These are phyloP conservation scores for Nowickia ferox DNA, from an alignment of 2,888 invertebrate genomes.

Conservation along the genomic window DNA sequence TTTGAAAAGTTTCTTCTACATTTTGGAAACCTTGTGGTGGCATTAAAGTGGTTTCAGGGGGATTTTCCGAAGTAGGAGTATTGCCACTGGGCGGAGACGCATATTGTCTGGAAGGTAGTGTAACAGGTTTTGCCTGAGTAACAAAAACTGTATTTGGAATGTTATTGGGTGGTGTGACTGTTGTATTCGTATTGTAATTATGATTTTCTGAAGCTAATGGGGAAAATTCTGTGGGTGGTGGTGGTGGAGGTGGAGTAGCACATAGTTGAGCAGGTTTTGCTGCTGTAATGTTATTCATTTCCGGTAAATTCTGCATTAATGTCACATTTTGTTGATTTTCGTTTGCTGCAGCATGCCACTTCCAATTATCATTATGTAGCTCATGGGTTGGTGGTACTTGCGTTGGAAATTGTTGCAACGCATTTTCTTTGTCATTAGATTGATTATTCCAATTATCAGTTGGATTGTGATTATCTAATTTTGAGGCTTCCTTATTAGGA, in stretches of 20 bases:
- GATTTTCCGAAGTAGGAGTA: constrained; percentile 66
- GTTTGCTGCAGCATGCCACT: constrained; percentile 46
- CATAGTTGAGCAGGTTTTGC: constrained; percentile 25
- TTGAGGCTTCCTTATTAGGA: background rate
- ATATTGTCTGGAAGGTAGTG: constrained; percentile 77
- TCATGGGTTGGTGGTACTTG: constrained; percentile 3
- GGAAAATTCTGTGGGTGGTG: constrained; percentile 71
- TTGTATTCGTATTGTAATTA: constrained; percentile 67
- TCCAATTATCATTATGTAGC: constrained; percentile 40
- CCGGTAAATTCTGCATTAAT: constrained; percentile 27
- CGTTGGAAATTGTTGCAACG: constrained; percentile 21
- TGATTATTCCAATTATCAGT: constrained; percentile 84
- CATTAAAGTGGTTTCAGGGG: constrained; percentile 66
- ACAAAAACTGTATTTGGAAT: constrained; percentile 78
- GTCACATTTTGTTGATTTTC: constrained; percentile 56
- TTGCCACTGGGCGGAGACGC: constrained; percentile 75
- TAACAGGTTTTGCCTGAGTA: constrained; percentile 78
- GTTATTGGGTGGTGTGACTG: constrained; percentile 60
- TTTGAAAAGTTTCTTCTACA: constrained; percentile 33
- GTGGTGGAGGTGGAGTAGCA: constrained; percentile 44
- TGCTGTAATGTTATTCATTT: constrained; percentile 1
- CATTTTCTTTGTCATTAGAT: constrained; percentile 82
- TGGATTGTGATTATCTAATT: constrained; percentile 29
- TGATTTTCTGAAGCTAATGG: constrained; percentile 66
- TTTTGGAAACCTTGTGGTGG: constrained; percentile 74